phyloP scores from a whole-genome alignment of 2,113 vertebrate genomes.

The Vanacampus margaritifer region DNA sequence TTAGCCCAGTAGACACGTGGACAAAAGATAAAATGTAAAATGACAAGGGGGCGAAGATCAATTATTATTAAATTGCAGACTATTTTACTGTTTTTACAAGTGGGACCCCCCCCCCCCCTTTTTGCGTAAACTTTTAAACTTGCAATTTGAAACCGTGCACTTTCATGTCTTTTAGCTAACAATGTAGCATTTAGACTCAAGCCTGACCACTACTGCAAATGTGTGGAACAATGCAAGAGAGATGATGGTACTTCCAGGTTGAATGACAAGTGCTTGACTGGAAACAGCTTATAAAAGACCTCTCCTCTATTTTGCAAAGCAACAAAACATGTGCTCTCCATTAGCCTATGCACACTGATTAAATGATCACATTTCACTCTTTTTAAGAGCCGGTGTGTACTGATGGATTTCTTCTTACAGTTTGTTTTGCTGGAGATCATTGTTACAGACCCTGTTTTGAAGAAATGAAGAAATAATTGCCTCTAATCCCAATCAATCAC shows the following conservation, averaged over 20 bases:
- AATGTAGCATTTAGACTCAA: constrained; percentile 83
- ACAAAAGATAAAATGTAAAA: constrained; percentile 53
- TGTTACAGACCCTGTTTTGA: constrained; percentile 81
- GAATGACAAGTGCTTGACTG: constrained; percentile 87
- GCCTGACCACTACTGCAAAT: constrained; percentile 81
- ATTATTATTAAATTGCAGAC: constrained; percentile 75
- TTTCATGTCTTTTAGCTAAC: constrained; percentile 91
- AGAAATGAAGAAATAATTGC: constrained; percentile 53
- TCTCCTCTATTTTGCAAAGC: constrained; percentile 67
- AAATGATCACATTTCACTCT: constrained; percentile 59
- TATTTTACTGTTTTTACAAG: constrained; percentile 77
- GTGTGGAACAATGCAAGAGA: constrained; percentile 53
- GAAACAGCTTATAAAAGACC: constrained; percentile 80
- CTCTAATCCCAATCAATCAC: constrained; percentile 35
- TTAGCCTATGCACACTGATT: constrained; percentile 58
- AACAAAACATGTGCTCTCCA: constrained; percentile 59
- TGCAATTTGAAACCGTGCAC: constrained; percentile 97
- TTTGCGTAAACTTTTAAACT: constrained; percentile 94
- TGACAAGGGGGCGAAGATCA: constrained; percentile 49
- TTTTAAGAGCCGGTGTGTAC: constrained; percentile 78
- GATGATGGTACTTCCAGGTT: constrained; percentile 80
- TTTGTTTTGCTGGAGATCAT: constrained; percentile 76
- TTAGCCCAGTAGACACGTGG: constrained; percentile 76
- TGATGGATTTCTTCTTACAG: constrained; percentile 64
- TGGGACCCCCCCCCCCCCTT: constrained; percentile 85